Evolutionary conservation across 2,888 invertebrate genomes (phyloP).

Genomic region (Orthosia incerta): DNA sequence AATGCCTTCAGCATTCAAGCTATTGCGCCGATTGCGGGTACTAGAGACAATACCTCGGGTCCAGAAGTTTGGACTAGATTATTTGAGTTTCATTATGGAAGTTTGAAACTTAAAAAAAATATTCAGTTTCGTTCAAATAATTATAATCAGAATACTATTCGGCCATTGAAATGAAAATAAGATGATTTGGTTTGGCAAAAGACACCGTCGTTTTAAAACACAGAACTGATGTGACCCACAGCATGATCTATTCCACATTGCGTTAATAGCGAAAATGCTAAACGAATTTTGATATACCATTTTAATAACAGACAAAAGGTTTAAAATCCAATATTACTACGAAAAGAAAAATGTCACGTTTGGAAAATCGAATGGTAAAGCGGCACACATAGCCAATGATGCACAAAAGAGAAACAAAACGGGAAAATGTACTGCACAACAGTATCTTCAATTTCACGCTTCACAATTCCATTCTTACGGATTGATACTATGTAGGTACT

Average conservation of each 20-base stretch:
- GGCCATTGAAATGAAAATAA: background rate
- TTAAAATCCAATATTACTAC: constrained; percentile 14
- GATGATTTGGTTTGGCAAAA: constrained; percentile 24
- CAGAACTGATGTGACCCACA: background rate
- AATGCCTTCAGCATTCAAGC: background rate
- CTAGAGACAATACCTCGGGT: background rate
- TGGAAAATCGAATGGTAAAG: constrained; percentile 62
- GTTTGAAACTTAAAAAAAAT: background rate
- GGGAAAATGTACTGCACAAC: constrained; percentile 69
- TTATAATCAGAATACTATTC: background rate
- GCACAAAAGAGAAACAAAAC: constrained; percentile 73
- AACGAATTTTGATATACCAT: background rate
- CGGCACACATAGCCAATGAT: constrained; percentile 74
- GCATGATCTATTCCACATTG: background rate
- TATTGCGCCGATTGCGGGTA: background rate
- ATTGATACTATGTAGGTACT: constrained; percentile 56
- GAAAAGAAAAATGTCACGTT: constrained; percentile 50
- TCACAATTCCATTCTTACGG: constrained; percentile 61
- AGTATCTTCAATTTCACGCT: constrained; percentile 77
- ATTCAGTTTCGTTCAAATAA: background rate
- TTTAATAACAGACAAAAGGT: constrained; percentile 11
- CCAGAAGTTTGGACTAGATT: background rate
- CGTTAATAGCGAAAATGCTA: background rate
- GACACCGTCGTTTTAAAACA: constrained; percentile 5
- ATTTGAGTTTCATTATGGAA: background rate